phyloP scores from a whole-genome alignment of 1,140 invertebrate species.

The Bradysia coprophila region DNA sequence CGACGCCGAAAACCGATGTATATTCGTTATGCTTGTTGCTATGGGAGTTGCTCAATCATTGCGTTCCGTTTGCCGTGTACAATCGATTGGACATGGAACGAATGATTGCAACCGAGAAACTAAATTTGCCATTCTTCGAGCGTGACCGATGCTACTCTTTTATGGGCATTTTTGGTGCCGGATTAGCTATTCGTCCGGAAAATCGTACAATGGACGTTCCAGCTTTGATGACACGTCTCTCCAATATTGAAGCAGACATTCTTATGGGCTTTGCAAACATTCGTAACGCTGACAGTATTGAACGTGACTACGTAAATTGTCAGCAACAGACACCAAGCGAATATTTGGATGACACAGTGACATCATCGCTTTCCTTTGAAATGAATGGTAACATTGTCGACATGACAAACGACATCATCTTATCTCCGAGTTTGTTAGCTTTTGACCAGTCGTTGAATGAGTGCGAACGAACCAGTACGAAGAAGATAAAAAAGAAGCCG shows the following conservation, averaged over 20 bases:
- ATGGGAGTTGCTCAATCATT: conserved; percentile 4
- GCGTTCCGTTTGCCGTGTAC: conserved; percentile 4
- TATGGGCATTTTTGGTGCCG: background rate
- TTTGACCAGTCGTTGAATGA: too few relatives aligned
- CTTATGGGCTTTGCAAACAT: too few relatives aligned
- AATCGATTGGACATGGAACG: background rate
- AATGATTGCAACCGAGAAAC: background rate
- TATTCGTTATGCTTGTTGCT: conserved; percentile 2
- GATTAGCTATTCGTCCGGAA: background rate
- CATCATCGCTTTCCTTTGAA: too few relatives aligned
- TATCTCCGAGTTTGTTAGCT: too few relatives aligned
- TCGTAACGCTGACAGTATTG: too few relatives aligned
- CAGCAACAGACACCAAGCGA: too few relatives aligned
- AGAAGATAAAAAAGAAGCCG: too few relatives aligned
- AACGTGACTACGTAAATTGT: too few relatives aligned
- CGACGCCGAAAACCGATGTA: conserved; percentile 1
- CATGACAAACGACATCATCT: too few relatives aligned
- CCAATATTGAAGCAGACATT: background rate
- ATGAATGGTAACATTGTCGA: too few relatives aligned
- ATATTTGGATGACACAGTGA: too few relatives aligned
- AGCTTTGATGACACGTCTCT: background rate
- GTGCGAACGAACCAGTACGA: too few relatives aligned
- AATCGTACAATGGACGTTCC: background rate
- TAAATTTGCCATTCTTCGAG: conserved; percentile 2
- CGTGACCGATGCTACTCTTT: background rate